Base-by-base conservation (phyloP, 2,113 vertebrate genomes). In the Sylvilagus bachmani region DNA sequence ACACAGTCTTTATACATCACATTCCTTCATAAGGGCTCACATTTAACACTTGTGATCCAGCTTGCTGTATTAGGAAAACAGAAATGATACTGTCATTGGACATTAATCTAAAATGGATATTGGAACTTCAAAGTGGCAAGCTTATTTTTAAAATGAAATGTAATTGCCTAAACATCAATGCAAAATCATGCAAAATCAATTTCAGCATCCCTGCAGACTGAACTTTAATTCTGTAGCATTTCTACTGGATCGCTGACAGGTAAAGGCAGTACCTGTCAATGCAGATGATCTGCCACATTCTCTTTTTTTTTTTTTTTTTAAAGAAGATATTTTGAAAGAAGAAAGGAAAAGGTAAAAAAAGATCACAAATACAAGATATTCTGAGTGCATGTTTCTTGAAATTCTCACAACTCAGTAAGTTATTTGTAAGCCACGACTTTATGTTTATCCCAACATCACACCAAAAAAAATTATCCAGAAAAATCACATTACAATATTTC, bases 1-100 rank as follows among this genome's bases (percentile, higher is more conserved):
- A 71, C 2, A 1, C 38, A 67, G 53, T 64, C n/a, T 90, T 67
- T 64, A n/a, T 16, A 31, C 66, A 19, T 31, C 25, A 27, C 49
- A 66, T 71, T 93, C 19, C 22, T 92, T 92, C 85, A 53, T 67
- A 93, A 93, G 11, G 9, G 89, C 78, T 94, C 29, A 74, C 12
- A 87, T 74, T 75, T 38, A 83, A 95, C 86, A n/a, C 16, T 17
- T 90, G 19, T 10, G 21, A 2, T 89, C 84, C 70, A 81, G 33
- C 16, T 95, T 87, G 31, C 53, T 64, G 10, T 51, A 73, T 62
- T 62, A 67, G 27, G 61, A 22, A 89, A 94, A 75, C 44, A 49
- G 73, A 89, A 58, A 71, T 4, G 36, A 4, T 25, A 85, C 10
- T 84, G 70, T 7, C 61, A 69, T 7, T 92, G 62, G 55, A 62